Base-by-base conservation (phyloP, 30 jellyfish, hydroid and myxozoan genomes). In the Morbakka virulenta region DNA sequence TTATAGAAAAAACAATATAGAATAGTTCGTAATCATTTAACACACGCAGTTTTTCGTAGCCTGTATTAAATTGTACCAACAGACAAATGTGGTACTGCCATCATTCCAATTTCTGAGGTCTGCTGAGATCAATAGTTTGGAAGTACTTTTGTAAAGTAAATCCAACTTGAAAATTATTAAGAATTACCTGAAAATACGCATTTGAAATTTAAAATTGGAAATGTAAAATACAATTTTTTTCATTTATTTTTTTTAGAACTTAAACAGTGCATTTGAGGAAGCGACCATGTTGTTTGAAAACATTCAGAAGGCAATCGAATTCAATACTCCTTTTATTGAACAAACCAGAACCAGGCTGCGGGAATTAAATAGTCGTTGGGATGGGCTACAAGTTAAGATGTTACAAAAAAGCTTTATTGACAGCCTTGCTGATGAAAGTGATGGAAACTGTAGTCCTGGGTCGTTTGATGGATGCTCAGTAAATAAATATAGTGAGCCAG, bases 351-450 rank as follows among this genome's bases (percentile, higher is more conserved):
- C 21, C 26, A 26, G 24, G 25, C n/a, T 72, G 24, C 49, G 1
- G 14, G 84, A 72, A 9, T 17, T 82, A 34, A 48, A 25, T 33
- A 70, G 25, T 27, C 61, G 61, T 1, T 83, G 86, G 86, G 87
- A 83, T 41, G 73, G 47, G 28, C 26, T 83, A 61, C 94, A 72
- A 32, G 73, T 83, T 4, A 30, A 49, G 0, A 76, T 83, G 12
- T 77, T 83, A 30, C 86, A 83, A 62, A 62, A 72, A 32, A 83
- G 94, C 49, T 67, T 73, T 35, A 78, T 83, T 9, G 87, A 73
- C 63, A 71, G 87, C 0, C 57, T 78, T 1, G 80, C 28, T 20
- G 17, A 17, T 41, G 57, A 41, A 17, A 17, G 17, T 41, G 57
- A 41, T 41, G 9, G 9, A 9, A 41, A 17, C 17, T 41, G 57